Evolutionary conservation across 2,797 vertebrate species (phyloP).

Genomic region (Xenopus petersii): DNA sequence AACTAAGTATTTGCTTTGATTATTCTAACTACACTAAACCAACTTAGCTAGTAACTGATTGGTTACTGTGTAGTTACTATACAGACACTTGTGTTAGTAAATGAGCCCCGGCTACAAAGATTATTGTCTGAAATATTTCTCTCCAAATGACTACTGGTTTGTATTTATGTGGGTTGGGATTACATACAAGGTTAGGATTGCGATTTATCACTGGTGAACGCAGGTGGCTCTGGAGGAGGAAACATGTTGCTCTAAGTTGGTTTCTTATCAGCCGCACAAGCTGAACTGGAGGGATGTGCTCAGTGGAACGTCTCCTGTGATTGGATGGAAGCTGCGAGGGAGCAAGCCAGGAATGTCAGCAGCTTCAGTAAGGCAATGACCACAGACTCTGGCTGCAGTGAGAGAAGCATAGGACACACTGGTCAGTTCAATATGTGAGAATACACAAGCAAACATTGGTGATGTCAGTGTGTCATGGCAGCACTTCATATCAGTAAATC

Average conservation of each 20-base stretch:
- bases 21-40: too few species aligned
- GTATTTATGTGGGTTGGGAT: too few species aligned
- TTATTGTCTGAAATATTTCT: too few species aligned
- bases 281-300: slow-evolving; percentile 22
- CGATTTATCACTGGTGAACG: slow-evolving; percentile 21
- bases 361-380: too few species aligned
- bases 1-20: too few species aligned
- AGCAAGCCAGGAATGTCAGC: slow-evolving; percentile 30
- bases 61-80: too few species aligned
- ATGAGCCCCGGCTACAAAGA: too few species aligned
- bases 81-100: too few species aligned
- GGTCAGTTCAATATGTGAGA: background rate
- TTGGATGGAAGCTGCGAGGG: slow-evolving; percentile 16
- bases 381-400: background rate
- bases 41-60: too few species aligned
- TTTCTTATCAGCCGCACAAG: slow-evolving; percentile 39
- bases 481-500: too few species aligned
- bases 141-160: too few species aligned
- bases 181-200: background rate
- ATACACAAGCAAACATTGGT: background rate
- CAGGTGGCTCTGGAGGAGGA: slow-evolving; percentile 41
- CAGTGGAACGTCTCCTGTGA: slow-evolving; percentile 32
- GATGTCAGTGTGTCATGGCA: too few species aligned
- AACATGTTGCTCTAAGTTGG: slow-evolving; percentile 28
- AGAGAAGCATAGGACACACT: background rate